A percentile compares a stretch with the other conserved stretches of the same genome.
Conservation (phyloP, 2,113 vertebrate genomes). For the Podilymbus podiceps region DNA sequence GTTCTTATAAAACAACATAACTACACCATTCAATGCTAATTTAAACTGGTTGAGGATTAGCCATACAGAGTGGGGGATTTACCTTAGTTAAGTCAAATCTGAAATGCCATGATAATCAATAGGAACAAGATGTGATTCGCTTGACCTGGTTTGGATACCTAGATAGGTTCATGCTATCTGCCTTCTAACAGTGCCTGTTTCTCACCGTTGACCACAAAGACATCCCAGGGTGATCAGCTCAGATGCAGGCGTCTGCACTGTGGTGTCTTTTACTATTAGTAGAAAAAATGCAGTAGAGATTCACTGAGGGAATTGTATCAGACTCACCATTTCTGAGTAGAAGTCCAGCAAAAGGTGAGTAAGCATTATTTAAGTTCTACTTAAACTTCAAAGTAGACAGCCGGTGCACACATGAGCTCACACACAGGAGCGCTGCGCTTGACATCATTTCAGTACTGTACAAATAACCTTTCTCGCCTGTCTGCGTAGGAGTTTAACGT, state of each 20-base stretch:
- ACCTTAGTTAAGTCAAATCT: background rate
- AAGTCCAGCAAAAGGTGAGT: background rate
- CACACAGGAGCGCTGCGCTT: background rate
- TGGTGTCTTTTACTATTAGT: background rate
- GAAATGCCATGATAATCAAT: background rate
- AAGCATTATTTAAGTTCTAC: background rate
- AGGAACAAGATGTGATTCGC: background rate
- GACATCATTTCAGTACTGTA: background rate
- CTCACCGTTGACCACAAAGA: background rate
- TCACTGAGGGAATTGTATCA: background rate
- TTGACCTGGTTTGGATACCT: background rate
- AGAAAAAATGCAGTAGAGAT: background rate
- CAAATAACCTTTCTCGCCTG: background rate
- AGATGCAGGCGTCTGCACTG: background rate
- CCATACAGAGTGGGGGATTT: background rate
- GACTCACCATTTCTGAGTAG: background rate
- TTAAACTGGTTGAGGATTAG: background rate
- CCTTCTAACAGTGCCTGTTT: background rate
- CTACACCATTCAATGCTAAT: background rate
- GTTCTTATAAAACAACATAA: background rate
- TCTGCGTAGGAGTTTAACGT: background rate
- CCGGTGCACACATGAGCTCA: background rate
- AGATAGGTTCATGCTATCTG: background rate
- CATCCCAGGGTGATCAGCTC: background rate
- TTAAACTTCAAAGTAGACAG: background rate